Base-by-base conservation (phyloP, 2,797 vertebrate genomes). In the Buphagus erythrorhynchus region DNA sequence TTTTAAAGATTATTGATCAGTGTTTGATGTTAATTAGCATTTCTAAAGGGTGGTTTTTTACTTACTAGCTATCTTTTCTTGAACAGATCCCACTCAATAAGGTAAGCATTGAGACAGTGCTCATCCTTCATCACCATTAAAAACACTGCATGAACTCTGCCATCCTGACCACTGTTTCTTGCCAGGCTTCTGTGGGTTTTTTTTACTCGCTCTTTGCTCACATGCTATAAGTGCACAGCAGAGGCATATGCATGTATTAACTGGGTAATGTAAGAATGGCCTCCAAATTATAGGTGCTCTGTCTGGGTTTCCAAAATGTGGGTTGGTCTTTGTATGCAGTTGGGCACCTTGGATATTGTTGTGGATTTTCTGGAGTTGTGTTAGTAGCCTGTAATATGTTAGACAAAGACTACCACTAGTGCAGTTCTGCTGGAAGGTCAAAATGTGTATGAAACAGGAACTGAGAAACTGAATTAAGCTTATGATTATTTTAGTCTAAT, bases 141-240 rank as follows among this genome's bases (percentile, higher is more conserved):
- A 81, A 65, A 43, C 10, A 7, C 21, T 35, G 6, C 20, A 4
- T 45, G 16, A 73, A 10, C 24, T 71, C 57, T 94, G 13, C 40
- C 6, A 59, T 28, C 38, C 6, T 36, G 35, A 55, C 15, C 12
- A 6, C 33, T 66, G 10, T 0, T 40, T 84, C 66, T 82, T 59
- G 11, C 4, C 28, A 67, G 35, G 19, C 17, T 87, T 87, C 48
- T 85, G 29, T 31, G 29, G 5, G 1, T 1, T 38, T 57, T 52
- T 66, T 79, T 33, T 26, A 3, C n/a, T 67, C 20, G 12, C 2
- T 42, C 13, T 61, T n/a, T 76, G 43, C 40, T 92, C 38, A 36
- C 15, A 26, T 16, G 13, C 46, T 61, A 0, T 19, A 95, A 67
- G 15, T 0, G 0, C 9, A n/a, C 16, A 46, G 26, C 26, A 58